Conservation (phyloP, 2,797 vertebrate genomes). For the Pseudomugil gertrudae region DNA sequence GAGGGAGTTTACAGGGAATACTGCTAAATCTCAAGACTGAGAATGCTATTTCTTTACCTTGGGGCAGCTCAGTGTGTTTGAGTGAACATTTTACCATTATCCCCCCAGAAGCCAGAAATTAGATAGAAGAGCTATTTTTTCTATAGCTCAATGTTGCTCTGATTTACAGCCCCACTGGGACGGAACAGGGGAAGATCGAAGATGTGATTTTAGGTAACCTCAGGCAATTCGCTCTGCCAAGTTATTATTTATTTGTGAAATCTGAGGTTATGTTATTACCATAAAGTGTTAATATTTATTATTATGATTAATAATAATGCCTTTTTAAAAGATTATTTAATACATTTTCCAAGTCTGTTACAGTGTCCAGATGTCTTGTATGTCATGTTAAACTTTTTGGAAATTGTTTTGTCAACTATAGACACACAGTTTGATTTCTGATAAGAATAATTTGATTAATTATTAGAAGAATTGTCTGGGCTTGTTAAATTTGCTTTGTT, state of each 20-base stretch:
- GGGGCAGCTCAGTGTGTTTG: constrained; percentile 45
- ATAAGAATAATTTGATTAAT: not conserved
- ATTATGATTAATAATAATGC: too few relatives aligned
- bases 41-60: constrained; percentile 46
- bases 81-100: constrained; percentile 43
- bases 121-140: constrained; percentile 41
- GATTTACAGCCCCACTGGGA: constrained; percentile 52
- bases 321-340: too few relatives aligned
- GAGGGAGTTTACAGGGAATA: constrained; percentile 40
- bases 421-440: not conserved
- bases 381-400: not conserved
- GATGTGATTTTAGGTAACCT: constrained; percentile 40
- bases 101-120: constrained; percentile 47
- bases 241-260: constrained; percentile 19
- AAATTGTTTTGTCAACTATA: not conserved
- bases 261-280: constrained; percentile 15
- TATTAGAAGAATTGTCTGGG: not conserved
- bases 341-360: not conserved
- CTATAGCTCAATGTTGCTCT: constrained; percentile 32
- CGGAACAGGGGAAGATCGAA: constrained; percentile 34
- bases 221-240: constrained; percentile 27
- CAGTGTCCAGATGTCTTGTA: not conserved
- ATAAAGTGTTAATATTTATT: constrained; percentile 11
- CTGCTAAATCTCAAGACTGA: constrained; percentile 22
- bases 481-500: not conserved